A percentile compares a stretch with the other conserved stretches of the same genome.
Evolutionary conservation across 2,888 invertebrate genomes (phyloP).

Genomic region (Lapara coniferarum): DNA sequence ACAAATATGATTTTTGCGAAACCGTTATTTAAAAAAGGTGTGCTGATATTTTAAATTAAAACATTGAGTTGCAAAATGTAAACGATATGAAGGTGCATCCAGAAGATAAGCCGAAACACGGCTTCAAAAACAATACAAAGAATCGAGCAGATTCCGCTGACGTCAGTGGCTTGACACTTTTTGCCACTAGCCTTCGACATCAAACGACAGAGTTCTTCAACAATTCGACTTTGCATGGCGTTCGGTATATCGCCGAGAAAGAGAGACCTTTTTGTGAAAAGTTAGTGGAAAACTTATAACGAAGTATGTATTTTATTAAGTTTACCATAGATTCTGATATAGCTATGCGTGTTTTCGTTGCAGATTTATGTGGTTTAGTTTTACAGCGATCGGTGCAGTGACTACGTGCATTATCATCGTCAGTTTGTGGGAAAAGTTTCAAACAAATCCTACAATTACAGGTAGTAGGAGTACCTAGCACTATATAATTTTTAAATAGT

Average conservation of each 20-base stretch:
- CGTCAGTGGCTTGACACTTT: slow-evolving; percentile 63
- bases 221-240: slow-evolving; percentile 90
- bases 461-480: slow-evolving; percentile 57
- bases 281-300: slow-evolving; percentile 67
- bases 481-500: too few relatives aligned
- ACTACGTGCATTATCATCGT: slow-evolving; percentile 90
- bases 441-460: slow-evolving; percentile 92
- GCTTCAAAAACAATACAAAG: slow-evolving; percentile 46
- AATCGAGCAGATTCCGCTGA: slow-evolving; percentile 44
- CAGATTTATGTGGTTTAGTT: slow-evolving; percentile 92
- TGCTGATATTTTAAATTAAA: background rate
- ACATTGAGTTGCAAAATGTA: slow-evolving; percentile 42
- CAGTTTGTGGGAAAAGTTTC: slow-evolving; percentile 92
- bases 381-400: slow-evolving; percentile 87
- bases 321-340: background rate
- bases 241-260: slow-evolving; percentile 90
- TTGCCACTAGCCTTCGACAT: slow-evolving; percentile 86
- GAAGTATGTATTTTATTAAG: background rate
- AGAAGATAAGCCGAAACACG: slow-evolving; percentile 38
- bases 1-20: too few relatives aligned
- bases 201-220: slow-evolving; percentile 90
- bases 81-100: slow-evolving; percentile 69
- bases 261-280: slow-evolving; percentile 90
- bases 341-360: slow-evolving; percentile 35
- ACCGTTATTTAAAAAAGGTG: too few relatives aligned